Conservation (phyloP, 1,140 invertebrate species). For the Maniola jurtina region DNA sequence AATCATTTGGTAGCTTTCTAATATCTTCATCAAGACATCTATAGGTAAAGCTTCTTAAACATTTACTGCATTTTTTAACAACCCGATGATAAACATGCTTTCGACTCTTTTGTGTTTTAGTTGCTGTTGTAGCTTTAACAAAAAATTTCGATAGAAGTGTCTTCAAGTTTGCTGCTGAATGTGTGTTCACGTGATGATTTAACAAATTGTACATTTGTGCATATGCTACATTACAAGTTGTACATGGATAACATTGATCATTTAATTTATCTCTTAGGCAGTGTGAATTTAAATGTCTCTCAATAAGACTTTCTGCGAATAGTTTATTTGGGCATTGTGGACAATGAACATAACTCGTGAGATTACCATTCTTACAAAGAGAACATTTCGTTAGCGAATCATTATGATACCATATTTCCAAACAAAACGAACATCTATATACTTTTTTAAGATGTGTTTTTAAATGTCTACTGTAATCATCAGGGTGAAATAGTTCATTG, state of each 20-base stretch:
- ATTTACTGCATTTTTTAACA: slow-evolving; percentile 55
- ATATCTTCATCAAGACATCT: slow-evolving; percentile 47
- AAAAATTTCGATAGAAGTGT: slow-evolving; percentile 28
- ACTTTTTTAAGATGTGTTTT: slow-evolving; percentile 67
- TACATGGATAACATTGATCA: slow-evolving; percentile 55
- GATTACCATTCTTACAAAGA: slow-evolving; percentile 17
- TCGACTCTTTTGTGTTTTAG: slow-evolving; percentile 28
- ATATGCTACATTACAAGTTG: slow-evolving; percentile 50
- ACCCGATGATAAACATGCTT: slow-evolving; percentile 43
- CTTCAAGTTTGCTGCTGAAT: slow-evolving; percentile 32
- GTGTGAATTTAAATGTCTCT: slow-evolving; percentile 56
- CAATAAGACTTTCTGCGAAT: slow-evolving; percentile 47
- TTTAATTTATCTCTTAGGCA: slow-evolving; percentile 18
- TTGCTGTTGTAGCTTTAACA: slow-evolving; percentile 21
- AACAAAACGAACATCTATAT: slow-evolving; percentile 67
- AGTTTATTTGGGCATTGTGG: slow-evolving; percentile 56
- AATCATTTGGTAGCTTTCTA: slow-evolving; percentile 46
- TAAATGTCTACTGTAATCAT: slow-evolving; percentile 69
- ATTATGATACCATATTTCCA: slow-evolving; percentile 32
- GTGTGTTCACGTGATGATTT: slow-evolving; percentile 50
- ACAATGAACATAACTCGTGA: slow-evolving; percentile 56
- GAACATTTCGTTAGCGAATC: slow-evolving; percentile 16
- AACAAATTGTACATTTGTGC: slow-evolving; percentile 44
- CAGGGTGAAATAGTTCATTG: slow-evolving; percentile 59
- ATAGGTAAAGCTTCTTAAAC: slow-evolving; percentile 52